Evolutionary conservation across 2,797 vertebrate genomes (phyloP).

Genomic region (Cynopterus sphinx): DNA sequence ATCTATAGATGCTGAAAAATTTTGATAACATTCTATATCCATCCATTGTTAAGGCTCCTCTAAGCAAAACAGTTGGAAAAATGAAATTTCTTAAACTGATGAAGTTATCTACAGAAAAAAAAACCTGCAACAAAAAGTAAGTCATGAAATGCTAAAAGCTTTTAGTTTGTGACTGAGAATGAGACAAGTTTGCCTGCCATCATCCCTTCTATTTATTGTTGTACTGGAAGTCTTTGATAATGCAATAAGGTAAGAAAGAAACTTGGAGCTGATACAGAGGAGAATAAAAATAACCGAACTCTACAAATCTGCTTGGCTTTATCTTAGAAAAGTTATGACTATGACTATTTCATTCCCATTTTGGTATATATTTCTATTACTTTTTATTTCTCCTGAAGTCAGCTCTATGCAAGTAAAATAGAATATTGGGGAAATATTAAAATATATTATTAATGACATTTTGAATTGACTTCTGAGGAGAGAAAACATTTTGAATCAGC

Average conservation of each 20-base stretch:
- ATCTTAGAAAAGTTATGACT: background rate
- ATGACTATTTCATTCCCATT: background rate
- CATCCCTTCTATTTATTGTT: background rate
- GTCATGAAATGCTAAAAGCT: background rate
- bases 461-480: slow-evolving; percentile 22
- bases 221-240: background rate
- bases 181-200: background rate
- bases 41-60: background rate
- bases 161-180: slow-evolving; percentile 11
- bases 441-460: background rate
- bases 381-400: slow-evolving; percentile 20
- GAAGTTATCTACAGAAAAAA: slow-evolving; percentile 5
- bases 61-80: background rate
- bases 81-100: slow-evolving; percentile 25
- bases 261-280: background rate
- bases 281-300: background rate
- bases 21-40: background rate
- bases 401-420: slow-evolving; percentile 12
- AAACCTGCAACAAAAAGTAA: background rate
- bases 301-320: slow-evolving; percentile 12
- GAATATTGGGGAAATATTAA: background rate
- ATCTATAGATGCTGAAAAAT: background rate
- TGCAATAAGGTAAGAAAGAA: background rate
- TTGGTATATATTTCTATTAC: background rate
- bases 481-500: background rate